Percentiles rank a stretch among this genome's conserved stretches.
Evolutionary conservation across 1,140 invertebrate species (phyloP).

Genomic region (Lasioglossum baleicum): DNA sequence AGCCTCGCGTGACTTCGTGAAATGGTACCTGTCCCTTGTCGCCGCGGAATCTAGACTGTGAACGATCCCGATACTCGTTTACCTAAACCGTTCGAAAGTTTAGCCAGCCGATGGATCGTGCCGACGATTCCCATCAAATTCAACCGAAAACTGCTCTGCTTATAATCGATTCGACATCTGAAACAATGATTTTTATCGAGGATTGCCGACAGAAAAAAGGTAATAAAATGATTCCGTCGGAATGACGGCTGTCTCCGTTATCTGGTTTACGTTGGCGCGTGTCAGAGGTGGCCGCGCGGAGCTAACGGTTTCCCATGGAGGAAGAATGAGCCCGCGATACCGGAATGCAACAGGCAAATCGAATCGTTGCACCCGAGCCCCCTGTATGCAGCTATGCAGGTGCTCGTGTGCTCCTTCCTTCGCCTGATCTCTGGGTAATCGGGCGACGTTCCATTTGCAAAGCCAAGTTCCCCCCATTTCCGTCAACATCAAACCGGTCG

Average conservation of each 20-base stretch:
- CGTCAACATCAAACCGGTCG: background rate
- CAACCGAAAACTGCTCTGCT: too few relatives aligned
- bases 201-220: too few relatives aligned
- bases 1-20: background rate
- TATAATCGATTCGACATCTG: too few relatives aligned
- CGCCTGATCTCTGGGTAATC: background rate
- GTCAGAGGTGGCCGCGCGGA: background rate
- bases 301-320: constrained; percentile 16
- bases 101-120: too few relatives aligned
- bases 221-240: background rate
- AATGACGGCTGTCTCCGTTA: constrained; percentile 3
- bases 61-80: background rate
- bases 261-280: background rate
- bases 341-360: constrained; percentile 21
- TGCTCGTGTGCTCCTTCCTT: background rate
- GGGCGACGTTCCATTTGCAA: background rate
- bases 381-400: background rate
- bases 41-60: background rate
- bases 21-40: background rate
- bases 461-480: background rate
- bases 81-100: background rate
- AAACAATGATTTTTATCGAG: too few relatives aligned
- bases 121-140: too few relatives aligned
- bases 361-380: background rate
- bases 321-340: constrained; percentile 5